Evolutionary conservation across 2,113 vertebrate genomes (phyloP), one percentile per base, ranked within the genome.

Genomic region (Myocastor coypus): DNA sequence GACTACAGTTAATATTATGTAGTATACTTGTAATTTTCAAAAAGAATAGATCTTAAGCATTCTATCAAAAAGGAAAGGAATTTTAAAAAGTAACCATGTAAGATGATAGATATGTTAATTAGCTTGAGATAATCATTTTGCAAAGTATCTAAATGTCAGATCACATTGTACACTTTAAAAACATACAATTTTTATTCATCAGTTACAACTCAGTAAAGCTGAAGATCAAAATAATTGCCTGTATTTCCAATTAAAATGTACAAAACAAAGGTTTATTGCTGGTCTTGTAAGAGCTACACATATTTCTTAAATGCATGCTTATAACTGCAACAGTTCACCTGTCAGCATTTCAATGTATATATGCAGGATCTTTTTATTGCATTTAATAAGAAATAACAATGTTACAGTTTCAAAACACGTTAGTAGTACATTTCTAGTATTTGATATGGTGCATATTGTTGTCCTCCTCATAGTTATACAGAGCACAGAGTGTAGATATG

Each of bases 191-290:
- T 77, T 88, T 82, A 50, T 71, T 75, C 80, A 40, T 71, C 24
- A 69, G 10, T n/a, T 71, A 24, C 30, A 66, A 34, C 12, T n/a
- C 64, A 37, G n/a, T 8, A 61, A 46, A n/a, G 52, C 4, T 63
- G 40, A 26, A 50, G 13, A 6, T 50, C 75, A 78, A 78, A 99
- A 98, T 98, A 98, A 99, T 98, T 99, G 98, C 99, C 99, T 99
- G 99, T 99, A 98, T 99, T 99, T 99, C 98, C 98, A 98, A 98
- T 98, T 98, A 98, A 98, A 98, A 98, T 98, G 98, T 99, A 99
- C 98, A 99, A 98, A 98, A 98, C 98, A 98, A 98, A 98, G 97
- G 98, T 98, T 98, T 97, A 98, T 98, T 98, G 98, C 98, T 98
- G 98, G 98, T 98, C 98, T 97, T 99, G 98, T 98, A 99, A 98